phyloP scores from a whole-genome alignment of 2,113 vertebrate species.

The Ameiurus melas region DNA sequence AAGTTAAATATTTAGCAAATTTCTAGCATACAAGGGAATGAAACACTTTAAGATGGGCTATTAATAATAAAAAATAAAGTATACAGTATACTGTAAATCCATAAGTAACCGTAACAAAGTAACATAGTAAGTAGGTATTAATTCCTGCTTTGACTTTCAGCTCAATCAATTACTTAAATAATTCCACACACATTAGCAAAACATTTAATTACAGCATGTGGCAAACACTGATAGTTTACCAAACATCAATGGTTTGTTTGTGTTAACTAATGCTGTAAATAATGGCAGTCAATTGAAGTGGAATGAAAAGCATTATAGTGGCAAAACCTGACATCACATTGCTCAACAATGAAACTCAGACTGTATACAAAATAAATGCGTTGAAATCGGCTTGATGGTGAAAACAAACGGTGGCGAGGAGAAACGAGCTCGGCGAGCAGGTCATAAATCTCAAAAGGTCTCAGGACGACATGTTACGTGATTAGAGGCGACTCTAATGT shows the following conservation, averaged over 20 bases:
- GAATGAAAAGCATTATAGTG: background rate
- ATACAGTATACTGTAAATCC: too few species aligned
- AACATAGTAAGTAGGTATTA: background rate
- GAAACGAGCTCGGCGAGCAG: slow-evolving; percentile 20
- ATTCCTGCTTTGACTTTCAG: background rate
- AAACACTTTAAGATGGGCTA: background rate
- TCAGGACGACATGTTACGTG: slow-evolving; percentile 64
- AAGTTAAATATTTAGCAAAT: background rate
- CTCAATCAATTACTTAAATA: background rate
- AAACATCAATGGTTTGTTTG: background rate
- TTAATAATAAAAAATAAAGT: background rate
- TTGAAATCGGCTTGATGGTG: slow-evolving; percentile 13
- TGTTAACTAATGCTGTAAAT: background rate
- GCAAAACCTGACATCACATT: background rate
- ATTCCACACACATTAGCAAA: background rate
- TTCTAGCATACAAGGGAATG: background rate
- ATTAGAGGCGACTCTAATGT: slow-evolving; percentile 65
- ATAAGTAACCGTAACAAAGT: background rate
- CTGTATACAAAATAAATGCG: background rate
- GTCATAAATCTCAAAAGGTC: slow-evolving; percentile 65
- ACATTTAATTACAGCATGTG: background rate
- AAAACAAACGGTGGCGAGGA: slow-evolving; percentile 28
- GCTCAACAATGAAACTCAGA: background rate
- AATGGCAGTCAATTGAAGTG: background rate
- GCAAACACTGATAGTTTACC: background rate